Conservation (phyloP, 2,888 invertebrate genomes). For the Lissonota sp. region DNA sequence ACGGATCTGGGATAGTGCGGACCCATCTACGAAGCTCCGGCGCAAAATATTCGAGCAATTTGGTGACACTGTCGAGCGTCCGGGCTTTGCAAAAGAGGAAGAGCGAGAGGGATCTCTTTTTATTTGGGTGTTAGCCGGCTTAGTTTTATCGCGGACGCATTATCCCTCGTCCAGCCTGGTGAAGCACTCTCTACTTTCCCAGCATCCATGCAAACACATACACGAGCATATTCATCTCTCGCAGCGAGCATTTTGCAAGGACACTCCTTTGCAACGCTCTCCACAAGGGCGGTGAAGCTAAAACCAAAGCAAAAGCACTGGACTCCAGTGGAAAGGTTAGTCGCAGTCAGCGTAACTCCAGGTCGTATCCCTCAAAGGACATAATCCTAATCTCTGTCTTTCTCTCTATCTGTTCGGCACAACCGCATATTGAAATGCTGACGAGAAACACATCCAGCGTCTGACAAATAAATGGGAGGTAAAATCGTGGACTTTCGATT, state of each 20-base stretch:
- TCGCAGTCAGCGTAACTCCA: no score
- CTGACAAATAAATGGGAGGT: no score
- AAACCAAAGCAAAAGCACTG: slow-evolving; percentile 1
- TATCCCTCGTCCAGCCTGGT: slow-evolving; percentile 72
- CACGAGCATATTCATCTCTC: slow-evolving; percentile 22
- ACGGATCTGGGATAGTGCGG: slow-evolving; percentile 4
- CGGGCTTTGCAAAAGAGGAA: slow-evolving; percentile 43
- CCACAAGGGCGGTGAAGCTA: not conserved
- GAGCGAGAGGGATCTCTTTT: slow-evolving; percentile 72
- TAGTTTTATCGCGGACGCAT: slow-evolving; percentile 80
- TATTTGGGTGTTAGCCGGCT: slow-evolving; percentile 79
- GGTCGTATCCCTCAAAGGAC: no score
- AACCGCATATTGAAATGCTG: no score
- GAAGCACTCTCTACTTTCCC: slow-evolving; percentile 55
- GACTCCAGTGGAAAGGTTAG: not conserved
- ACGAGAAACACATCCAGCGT: no score
- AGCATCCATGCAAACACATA: slow-evolving; percentile 8
- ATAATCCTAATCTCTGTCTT: no score
- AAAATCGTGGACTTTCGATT: no score
- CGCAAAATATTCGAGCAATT: slow-evolving; percentile 81
- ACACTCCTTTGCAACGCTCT: slow-evolving; percentile 26
- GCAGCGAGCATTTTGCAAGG: slow-evolving; percentile 6
- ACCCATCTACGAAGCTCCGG: slow-evolving; percentile 51
- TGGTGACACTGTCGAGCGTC: slow-evolving; percentile 79
- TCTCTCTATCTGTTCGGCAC: no score